Evolutionary conservation across 2,888 invertebrate species (phyloP).

Genomic region (Athripsodes cinereus): DNA sequence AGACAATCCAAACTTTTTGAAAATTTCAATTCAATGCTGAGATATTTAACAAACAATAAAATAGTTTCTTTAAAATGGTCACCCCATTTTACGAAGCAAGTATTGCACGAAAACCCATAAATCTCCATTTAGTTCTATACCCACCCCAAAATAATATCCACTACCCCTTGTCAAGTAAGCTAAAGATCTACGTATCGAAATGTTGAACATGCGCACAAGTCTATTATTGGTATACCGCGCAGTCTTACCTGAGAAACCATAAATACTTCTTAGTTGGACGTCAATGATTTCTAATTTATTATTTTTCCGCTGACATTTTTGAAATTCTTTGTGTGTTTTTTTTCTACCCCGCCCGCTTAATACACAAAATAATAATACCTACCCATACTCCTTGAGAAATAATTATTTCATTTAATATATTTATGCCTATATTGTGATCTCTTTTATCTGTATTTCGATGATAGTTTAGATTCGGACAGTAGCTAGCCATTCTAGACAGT

Average conservation of each 20-base stretch:
- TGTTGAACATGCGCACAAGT: background rate
- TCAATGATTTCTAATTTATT: slow-evolving; percentile 28
- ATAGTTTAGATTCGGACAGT: background rate
- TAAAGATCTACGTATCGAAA: background rate
- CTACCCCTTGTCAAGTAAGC: background rate
- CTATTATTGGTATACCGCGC: background rate
- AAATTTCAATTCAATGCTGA: background rate
- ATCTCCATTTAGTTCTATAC: slow-evolving; percentile 1
- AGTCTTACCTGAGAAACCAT: background rate
- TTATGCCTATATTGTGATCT: background rate
- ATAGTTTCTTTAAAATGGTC: background rate
- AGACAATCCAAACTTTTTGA: too few species aligned
- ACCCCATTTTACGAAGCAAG: background rate
- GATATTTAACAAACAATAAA: background rate
- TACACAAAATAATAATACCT: background rate
- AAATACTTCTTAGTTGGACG: slow-evolving; percentile 5
- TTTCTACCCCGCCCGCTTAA: slow-evolving; percentile 6
- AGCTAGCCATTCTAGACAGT: background rate
- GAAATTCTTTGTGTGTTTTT: slow-evolving; percentile 22
- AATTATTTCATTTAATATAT: background rate
- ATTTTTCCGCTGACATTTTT: slow-evolving; percentile 25
- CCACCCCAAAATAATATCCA: background rate
- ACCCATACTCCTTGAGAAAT: background rate
- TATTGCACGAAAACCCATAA: background rate
- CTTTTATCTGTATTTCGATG: background rate